phyloP scores from a whole-genome alignment of 1,140 invertebrate genomes.

The Araneus ventricosus region DNA sequence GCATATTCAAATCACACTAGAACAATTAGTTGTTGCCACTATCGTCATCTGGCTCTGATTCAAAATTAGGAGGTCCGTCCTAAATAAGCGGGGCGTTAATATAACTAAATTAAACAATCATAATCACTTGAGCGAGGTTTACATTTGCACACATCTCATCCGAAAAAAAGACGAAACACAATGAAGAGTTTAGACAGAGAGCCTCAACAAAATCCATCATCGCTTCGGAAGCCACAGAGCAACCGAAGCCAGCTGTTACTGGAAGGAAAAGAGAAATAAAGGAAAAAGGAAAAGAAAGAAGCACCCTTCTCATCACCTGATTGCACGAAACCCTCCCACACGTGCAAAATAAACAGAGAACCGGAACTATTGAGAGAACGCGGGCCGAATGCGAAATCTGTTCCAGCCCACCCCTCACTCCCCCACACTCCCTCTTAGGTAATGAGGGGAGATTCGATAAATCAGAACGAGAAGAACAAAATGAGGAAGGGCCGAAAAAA shows the following conservation, averaged over 20 bases:
- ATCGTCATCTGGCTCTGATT: too few species aligned
- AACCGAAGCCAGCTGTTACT: neutral
- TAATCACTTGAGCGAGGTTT: too few species aligned
- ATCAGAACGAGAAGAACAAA: neutral
- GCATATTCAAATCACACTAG: too few species aligned
- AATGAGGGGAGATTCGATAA: slow-evolving; percentile 50
- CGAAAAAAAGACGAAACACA: too few species aligned
- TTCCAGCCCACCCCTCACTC: neutral
- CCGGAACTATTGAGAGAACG: neutral
- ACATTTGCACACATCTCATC: too few species aligned
- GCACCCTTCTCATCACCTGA: neutral
- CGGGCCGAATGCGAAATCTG: neutral
- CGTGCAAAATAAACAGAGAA: slow-evolving; percentile 10
- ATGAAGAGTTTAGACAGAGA: too few species aligned
- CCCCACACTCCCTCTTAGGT: neutral
- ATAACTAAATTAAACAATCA: too few species aligned
- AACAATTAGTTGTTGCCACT: too few species aligned
- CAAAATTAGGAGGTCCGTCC: too few species aligned
- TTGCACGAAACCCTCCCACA: neutral
- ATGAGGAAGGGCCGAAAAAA: neutral
- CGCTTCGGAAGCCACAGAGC: neutral
- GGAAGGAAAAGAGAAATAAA: neutral
- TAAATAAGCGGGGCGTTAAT: too few species aligned
- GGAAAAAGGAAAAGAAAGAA: neutral
- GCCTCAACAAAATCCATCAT: neutral